Conservation (phyloP, 2,113 vertebrate genomes). For the Chlamydotis undulata region DNA sequence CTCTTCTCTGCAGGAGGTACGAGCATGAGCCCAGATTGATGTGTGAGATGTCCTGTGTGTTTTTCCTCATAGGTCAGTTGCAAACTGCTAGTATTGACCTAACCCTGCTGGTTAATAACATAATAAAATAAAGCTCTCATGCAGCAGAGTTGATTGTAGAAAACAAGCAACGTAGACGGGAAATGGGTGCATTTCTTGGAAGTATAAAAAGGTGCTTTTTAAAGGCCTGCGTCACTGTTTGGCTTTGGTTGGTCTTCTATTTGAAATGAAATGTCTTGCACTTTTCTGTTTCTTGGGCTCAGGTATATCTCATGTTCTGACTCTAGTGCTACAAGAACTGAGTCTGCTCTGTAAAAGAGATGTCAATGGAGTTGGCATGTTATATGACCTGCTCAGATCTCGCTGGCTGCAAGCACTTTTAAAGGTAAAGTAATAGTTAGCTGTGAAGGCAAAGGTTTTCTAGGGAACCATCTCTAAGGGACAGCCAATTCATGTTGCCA, state of each 20-base stretch:
- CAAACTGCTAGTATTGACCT: not conserved
- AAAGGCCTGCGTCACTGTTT: conserved; percentile 21
- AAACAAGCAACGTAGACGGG: not conserved
- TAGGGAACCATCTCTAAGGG: not conserved
- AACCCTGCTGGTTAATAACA: not conserved
- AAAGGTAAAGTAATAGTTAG: conserved; percentile 75
- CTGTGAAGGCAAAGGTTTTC: not conserved
- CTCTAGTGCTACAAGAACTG: conserved; percentile 84
- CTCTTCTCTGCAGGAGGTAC: not conserved
- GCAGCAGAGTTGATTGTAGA: not conserved
- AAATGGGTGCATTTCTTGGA: not conserved
- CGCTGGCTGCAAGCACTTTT: conserved; percentile 90
- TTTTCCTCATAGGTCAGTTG: not conserved
- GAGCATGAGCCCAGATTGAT: not conserved
- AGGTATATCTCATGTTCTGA: conserved; percentile 87
- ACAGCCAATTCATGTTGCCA: not conserved
- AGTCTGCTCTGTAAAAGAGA: conserved; percentile 81
- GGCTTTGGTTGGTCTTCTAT: not conserved
- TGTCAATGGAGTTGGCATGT: conserved; percentile 79
- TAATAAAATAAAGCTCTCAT: not conserved
- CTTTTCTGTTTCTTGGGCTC: conserved; percentile 61
- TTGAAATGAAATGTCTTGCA: conserved; percentile 43
- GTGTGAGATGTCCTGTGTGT: not conserved
- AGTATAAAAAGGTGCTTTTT: not conserved
- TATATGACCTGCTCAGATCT: conserved; percentile 86